These are phyloP conservation scores for Lordiphosa fenestrarum DNA, from an alignment of 2,888 invertebrate species.

Conservation along the genomic window DNA sequence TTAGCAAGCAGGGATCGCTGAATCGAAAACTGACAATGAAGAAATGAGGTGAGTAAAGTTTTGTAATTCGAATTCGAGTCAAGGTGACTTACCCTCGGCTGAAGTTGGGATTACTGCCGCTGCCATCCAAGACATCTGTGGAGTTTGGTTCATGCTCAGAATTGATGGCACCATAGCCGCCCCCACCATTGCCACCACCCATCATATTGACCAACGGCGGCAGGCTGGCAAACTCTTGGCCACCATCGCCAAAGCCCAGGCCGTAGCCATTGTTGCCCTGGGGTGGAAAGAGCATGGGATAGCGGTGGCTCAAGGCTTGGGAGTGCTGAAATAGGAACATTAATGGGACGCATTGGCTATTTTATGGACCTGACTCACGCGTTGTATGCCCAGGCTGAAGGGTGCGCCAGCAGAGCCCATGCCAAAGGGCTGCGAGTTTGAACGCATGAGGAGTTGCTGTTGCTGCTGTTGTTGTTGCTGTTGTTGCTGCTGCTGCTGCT, in stretches of 20 bases:
- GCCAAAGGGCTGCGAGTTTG: constrained; percentile 55
- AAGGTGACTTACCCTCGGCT: constrained; percentile 69
- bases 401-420: constrained; percentile 59
- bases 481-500: constrained; percentile 31
- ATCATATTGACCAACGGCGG: constrained; percentile 85
- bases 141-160: constrained; percentile 78
- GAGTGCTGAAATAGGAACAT: constrained; percentile 53
- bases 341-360: constrained; percentile 8
- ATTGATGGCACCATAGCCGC: constrained; percentile 44
- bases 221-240: constrained; percentile 84
- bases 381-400: constrained; percentile 78
- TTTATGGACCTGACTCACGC: constrained; percentile 66
- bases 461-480: constrained; percentile 48
- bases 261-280: constrained; percentile 48
- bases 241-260: constrained; percentile 63
- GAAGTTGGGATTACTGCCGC: constrained; percentile 78
- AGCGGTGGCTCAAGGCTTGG: constrained; percentile 71
- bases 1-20: constrained; percentile 80
- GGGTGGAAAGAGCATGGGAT: constrained; percentile 71
- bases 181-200: constrained; percentile 45
- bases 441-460: constrained; percentile 58
- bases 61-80: not conserved
- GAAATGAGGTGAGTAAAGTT: not conserved
- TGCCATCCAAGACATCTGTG: constrained; percentile 78
- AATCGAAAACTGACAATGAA: constrained; percentile 75